These are phyloP conservation scores for Psix sp. DNA, from an alignment of 1,140 invertebrate species.

Conservation along the genomic window DNA sequence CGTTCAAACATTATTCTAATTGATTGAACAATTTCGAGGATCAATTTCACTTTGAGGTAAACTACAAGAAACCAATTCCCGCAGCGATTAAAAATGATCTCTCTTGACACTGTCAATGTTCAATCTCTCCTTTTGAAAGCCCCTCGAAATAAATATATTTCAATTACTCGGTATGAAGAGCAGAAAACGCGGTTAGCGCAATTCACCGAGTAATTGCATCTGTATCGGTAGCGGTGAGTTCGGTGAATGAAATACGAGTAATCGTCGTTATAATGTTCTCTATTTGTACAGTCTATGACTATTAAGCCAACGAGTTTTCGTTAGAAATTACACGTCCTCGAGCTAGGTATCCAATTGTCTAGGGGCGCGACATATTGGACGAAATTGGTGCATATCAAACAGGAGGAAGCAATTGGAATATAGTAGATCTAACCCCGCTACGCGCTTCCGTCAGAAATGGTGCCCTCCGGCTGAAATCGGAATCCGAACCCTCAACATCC, in stretches of 20 bases:
- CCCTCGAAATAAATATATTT: slow-evolving; percentile 24
- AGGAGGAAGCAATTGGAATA: slow-evolving; percentile 68
- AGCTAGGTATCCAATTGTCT: slow-evolving; percentile 46
- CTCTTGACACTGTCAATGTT: slow-evolving; percentile 9
- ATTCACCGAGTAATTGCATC: slow-evolving; percentile 26
- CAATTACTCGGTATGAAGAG: slow-evolving; percentile 18
- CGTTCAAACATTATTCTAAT: too few relatives aligned
- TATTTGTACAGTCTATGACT: slow-evolving; percentile 33
- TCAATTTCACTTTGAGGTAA: neutral
- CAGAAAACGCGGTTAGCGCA: slow-evolving; percentile 26
- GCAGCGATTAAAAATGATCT: slow-evolving; percentile 35
- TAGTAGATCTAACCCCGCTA: slow-evolving; percentile 56
- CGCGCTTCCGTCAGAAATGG: slow-evolving; percentile 62
- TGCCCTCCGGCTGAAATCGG: slow-evolving; percentile 59
- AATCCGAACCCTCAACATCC: slow-evolving; percentile 53
- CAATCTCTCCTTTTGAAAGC: slow-evolving; percentile 12
- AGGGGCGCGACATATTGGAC: slow-evolving; percentile 68
- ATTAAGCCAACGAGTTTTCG: slow-evolving; percentile 37
- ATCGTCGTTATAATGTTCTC: slow-evolving; percentile 15
- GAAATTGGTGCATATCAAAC: slow-evolving; percentile 70
- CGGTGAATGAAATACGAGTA: slow-evolving; percentile 9
- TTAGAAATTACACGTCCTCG: slow-evolving; percentile 47
- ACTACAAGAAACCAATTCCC: too few relatives aligned
- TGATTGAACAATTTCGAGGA: slow-evolving; percentile 17
- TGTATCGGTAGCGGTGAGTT: slow-evolving; percentile 16